Conservation (phyloP, 2,888 invertebrate genomes). For the Brachynemurus nebulosus region DNA sequence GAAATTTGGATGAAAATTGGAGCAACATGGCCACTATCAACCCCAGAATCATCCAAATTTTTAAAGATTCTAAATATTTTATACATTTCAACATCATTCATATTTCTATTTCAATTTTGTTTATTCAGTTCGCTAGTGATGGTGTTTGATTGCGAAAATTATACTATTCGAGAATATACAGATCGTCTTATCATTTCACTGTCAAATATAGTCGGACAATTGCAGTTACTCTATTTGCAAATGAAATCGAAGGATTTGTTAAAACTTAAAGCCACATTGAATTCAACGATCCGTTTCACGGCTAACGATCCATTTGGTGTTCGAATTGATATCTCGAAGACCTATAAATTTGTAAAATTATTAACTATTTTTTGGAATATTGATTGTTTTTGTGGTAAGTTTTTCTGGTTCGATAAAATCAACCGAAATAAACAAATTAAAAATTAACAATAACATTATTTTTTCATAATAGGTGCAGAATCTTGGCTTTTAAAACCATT, state of each 20-base stretch:
- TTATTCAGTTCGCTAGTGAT: too few relatives aligned
- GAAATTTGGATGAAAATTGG: neutral
- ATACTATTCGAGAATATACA: too few relatives aligned
- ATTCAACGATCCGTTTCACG: constrained; percentile 1
- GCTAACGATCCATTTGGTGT: too few relatives aligned
- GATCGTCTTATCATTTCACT: neutral
- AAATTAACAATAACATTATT: neutral
- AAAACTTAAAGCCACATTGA: neutral
- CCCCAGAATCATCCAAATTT: too few relatives aligned
- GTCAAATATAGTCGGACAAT: neutral
- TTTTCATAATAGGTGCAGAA: constrained; percentile 1
- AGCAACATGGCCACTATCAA: neutral
- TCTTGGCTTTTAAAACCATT: neutral
- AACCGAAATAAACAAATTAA: neutral
- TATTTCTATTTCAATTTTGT: too few relatives aligned
- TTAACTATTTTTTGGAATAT: constrained; percentile 4
- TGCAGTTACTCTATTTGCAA: constrained; percentile 2
- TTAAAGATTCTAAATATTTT: too few relatives aligned
- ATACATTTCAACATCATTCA: too few relatives aligned
- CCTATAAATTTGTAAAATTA: neutral
- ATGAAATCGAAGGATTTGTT: neutral
- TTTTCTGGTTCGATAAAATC: neutral
- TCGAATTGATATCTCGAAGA: too few relatives aligned
- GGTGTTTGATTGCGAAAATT: too few relatives aligned
- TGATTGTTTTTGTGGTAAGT: neutral